Evolutionary conservation across 2,888 invertebrate genomes (phyloP), one percentile per base, ranked within the genome.

Genomic region (Xestobium rufovillosum): DNA sequence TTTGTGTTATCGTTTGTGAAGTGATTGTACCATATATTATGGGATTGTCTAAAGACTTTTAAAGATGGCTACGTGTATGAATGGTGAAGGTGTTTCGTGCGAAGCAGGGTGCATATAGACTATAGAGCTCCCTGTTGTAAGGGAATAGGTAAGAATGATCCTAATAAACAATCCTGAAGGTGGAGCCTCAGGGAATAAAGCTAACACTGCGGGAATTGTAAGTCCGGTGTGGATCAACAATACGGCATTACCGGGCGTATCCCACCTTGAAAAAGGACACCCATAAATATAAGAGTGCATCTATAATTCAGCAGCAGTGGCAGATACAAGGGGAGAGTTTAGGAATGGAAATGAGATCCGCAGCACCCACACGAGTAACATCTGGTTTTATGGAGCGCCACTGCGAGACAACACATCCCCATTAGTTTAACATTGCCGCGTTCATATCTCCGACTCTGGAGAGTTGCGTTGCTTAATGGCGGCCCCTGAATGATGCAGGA

Each of bases 331-430:
- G 53, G 54, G 49, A 48, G 48, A 50, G 51, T 52, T 51, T 47
- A 47, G 46, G 51, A 51, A 56, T 53, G 54, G 52, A 56, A 57
- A 58, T 56, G 55, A 54, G 56, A 57, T 55, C 51, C 52, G 51
- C 51, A 51, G 51, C 53, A 53, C 51, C 54, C 56, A 51, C 53
- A 52, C 47, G 58, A 54, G 58, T 47, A 55, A 59, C 60, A 60
- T 59, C 59, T 59, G 58, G 57, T 55, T 60, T 61, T 60, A 61
- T 61, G 51, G 54, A 49, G 55, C 50, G 47, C 51, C 49, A 47
- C 49, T 52, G 48, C 51, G 57, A 55, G 57, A 59, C 60, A 60
- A 57, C 60, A 56, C 57, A 60, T 60, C 57, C 57, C 60, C 60
- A 60, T 61, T 61, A 61, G 59, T 59, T 57, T 54, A 55, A 50